phyloP scores from a whole-genome alignment of 2,888 invertebrate genomes.

The Prosapia bicincta region DNA sequence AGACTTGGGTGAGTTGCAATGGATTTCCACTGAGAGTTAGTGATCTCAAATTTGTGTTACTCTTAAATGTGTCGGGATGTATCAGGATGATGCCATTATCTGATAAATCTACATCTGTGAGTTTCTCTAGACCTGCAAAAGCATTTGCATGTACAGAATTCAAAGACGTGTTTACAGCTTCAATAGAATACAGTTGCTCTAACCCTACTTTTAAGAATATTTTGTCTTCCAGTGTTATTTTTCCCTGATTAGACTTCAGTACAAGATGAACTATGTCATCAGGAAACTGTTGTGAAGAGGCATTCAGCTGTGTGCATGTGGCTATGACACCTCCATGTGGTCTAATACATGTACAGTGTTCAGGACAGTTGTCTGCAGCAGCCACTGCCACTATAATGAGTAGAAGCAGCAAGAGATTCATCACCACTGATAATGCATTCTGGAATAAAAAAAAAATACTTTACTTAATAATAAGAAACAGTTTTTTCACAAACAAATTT shows the following conservation, averaged over 20 bases:
- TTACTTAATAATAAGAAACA: no score
- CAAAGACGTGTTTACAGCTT: slow-evolving; percentile 67
- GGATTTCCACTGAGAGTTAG: slow-evolving; percentile 66
- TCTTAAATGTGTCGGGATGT: slow-evolving; percentile 66
- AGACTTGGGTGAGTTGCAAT: slow-evolving; percentile 50
- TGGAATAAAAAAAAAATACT: background rate
- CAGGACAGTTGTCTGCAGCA: slow-evolving; percentile 3
- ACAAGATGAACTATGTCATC: slow-evolving; percentile 7
- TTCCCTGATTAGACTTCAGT: background rate
- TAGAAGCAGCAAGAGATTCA: background rate
- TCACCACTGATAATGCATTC: background rate
- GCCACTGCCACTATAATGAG: background rate
- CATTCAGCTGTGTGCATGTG: background rate
- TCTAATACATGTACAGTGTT: slow-evolving; percentile 3
- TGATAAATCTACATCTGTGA: slow-evolving; percentile 66
- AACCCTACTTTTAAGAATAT: slow-evolving; percentile 62
- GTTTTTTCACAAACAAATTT: no score
- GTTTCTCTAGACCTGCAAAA: slow-evolving; percentile 62
- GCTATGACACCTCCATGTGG: background rate
- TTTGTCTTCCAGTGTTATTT: slow-evolving; percentile 51
- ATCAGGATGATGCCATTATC: slow-evolving; percentile 63
- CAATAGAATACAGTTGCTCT: slow-evolving; percentile 61
- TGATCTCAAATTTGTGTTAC: slow-evolving; percentile 61
- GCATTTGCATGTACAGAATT: slow-evolving; percentile 62
- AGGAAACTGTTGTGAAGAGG: background rate